phyloP scores from a whole-genome alignment of 2,797 vertebrate genomes.

The Lateolabrax maculatus region DNA sequence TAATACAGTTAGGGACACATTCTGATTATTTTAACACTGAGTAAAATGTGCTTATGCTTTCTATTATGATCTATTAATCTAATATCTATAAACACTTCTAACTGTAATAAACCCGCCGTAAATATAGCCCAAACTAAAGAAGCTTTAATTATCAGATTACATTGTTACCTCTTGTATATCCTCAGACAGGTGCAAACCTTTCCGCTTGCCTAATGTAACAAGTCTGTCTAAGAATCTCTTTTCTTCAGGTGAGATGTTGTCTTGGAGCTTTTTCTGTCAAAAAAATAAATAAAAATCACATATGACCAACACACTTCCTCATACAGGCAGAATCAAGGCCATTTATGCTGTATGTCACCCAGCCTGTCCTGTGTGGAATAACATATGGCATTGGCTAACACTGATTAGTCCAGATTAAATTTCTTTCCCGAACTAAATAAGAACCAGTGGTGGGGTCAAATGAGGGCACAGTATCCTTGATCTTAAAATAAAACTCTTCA shows the following conservation, averaged over 20 bases:
- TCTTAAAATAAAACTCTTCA: background rate
- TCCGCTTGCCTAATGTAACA: slow-evolving; percentile 90
- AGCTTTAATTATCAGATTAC: background rate
- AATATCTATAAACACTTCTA: background rate
- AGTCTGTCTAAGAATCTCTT: slow-evolving; percentile 91
- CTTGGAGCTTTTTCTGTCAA: slow-evolving; percentile 87
- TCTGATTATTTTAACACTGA: background rate
- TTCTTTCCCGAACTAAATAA: slow-evolving; percentile 50
- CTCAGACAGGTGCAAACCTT: slow-evolving; percentile 92
- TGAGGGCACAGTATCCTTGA: background rate
- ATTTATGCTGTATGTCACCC: background rate
- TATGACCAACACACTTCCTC: background rate
- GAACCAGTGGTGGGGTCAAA: slow-evolving; percentile 17
- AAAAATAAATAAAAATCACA: slow-evolving; percentile 12
- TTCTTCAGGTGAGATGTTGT: slow-evolving; percentile 87
- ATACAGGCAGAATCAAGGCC: background rate
- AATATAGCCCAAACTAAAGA: background rate
- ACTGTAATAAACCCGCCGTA: background rate
- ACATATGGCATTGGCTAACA: background rate
- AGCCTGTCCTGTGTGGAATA: background rate
- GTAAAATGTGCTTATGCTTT: background rate
- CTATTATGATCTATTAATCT: background rate
- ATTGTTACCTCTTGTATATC: slow-evolving; percentile 89
- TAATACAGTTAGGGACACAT: background rate
- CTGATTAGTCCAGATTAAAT: slow-evolving; percentile 33